Base-by-base conservation (phyloP, 2,113 vertebrate species). In the Brachyhypopomus gauderio region DNA sequence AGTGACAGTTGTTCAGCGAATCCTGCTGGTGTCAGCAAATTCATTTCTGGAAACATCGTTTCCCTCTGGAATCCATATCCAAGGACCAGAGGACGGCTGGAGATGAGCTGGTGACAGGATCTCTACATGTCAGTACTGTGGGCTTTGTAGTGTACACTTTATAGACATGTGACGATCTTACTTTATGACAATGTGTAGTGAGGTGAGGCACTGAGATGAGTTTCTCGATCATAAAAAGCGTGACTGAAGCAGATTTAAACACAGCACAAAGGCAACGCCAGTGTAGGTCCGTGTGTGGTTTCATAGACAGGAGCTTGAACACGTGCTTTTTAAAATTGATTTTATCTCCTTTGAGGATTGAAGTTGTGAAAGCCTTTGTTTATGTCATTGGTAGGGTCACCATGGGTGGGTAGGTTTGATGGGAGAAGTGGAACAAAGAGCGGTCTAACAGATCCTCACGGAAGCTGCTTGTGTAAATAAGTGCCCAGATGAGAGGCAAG, bases 1-100 rank as follows among this genome's bases (percentile, higher is more conserved):
- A 69, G 63, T 34, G 58, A n/a, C 45, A 25, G 62, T 66, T 20
- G 23, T 34, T 75, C 48, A 72, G 36, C 70, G 23, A 81, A 83
- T 62, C 27, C 11, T 83, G 83, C 81, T 76, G 83, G 66, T 64
- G 36, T 88, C 70, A 72, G 75, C 87, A 85, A 71, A 77, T 84
- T 62, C 63, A 56, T 58, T 79, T 67, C 16, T 48, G 62, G 34
- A 73, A 80, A 36, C 14, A 41, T 75, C 41, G 45, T 63, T 69
- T n/a, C 58, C 56, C 7, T 38, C 52, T 25, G n/a, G 36, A 66
- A 45, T 41, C 41, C 45, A 23, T 23, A 60, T 72, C 52, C 19
- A 69, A 62, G 52, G 71, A 77, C 14, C 7, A 75, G 45, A 45
- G 27, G 5, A 59, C 60, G 63, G 63, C 74, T 71, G 60, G 70